phyloP scores from a whole-genome alignment of 2,888 invertebrate genomes.

The Anaspis maculata region DNA sequence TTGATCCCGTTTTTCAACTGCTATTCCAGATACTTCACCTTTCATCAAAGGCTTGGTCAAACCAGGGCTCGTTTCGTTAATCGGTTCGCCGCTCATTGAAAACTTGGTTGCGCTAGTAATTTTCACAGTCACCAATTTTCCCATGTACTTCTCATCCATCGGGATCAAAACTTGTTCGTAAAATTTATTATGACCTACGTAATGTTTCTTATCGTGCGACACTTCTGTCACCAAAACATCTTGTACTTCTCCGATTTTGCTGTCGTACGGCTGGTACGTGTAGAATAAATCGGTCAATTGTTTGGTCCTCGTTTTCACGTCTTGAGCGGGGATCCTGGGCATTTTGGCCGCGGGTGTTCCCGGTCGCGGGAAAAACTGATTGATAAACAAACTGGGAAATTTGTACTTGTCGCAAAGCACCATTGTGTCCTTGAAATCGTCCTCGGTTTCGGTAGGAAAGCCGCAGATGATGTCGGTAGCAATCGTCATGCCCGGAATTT shows the following conservation, averaged over 20 bases:
- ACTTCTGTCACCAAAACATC: slow-evolving; percentile 86
- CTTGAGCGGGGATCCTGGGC: slow-evolving; percentile 72
- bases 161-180: slow-evolving; percentile 91
- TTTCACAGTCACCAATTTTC: slow-evolving; percentile 71
- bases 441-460: slow-evolving; percentile 91
- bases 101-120: slow-evolving; percentile 64
- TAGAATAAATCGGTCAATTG: slow-evolving; percentile 79
- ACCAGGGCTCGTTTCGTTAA: slow-evolving; percentile 49
- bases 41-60: slow-evolving; percentile 47
- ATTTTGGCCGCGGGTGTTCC: slow-evolving; percentile 94
- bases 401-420: slow-evolving; percentile 72
- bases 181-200: slow-evolving; percentile 89
- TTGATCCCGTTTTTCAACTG: too few relatives aligned
- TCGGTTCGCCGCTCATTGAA: slow-evolving; percentile 65
- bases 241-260: slow-evolving; percentile 58
- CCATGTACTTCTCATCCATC: slow-evolving; percentile 67
- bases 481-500: slow-evolving; percentile 84
- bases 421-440: slow-evolving; percentile 84
- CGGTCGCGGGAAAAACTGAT: slow-evolving; percentile 94
- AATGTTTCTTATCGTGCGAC: slow-evolving; percentile 83
- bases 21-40: slow-evolving; percentile 54
- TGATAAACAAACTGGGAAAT: slow-evolving; percentile 93
- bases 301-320: slow-evolving; percentile 87
- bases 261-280: slow-evolving; percentile 77
- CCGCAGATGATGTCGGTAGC: slow-evolving; percentile 98